These are phyloP conservation scores for Mamestra brassicae DNA, from an alignment of 2,888 invertebrate species.

Conservation along the genomic window DNA sequence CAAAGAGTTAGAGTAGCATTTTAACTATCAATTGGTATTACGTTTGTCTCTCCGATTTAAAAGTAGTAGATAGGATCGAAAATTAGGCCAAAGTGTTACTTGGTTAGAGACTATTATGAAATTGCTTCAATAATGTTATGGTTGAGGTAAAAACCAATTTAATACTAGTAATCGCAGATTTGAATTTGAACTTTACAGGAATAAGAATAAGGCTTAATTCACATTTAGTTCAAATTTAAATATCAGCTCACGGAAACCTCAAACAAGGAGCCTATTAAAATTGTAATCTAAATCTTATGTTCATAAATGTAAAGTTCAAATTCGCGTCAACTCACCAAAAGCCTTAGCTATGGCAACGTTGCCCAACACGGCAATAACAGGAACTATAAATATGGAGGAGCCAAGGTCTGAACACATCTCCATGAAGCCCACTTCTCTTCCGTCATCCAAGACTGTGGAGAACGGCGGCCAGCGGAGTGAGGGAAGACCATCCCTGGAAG, in stretches of 20 bases:
- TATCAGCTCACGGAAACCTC: neutral
- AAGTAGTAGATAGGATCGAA: neutral
- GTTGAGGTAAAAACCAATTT: neutral
- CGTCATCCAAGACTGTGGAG: constrained; percentile 90
- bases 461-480: constrained; percentile 93
- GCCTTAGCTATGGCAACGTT: constrained; percentile 99
- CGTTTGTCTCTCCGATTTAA: neutral
- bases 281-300: neutral
- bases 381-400: constrained; percentile 96
- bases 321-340: constrained; percentile 92
- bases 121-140: neutral
- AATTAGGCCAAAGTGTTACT: neutral
- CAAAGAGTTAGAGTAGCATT: neutral
- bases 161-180: neutral
- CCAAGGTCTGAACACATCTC: constrained; percentile 96
- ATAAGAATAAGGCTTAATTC: no score
- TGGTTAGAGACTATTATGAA: neutral
- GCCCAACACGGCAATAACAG: constrained; percentile 97
- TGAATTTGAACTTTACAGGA: no score
- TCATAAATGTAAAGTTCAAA: neutral
- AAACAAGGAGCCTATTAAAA: no score
- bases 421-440: constrained; percentile 91
- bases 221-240: neutral
- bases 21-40: neutral
- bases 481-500: constrained; percentile 93